These are phyloP conservation scores for Antrozous pallidus DNA, from an alignment of 2,797 vertebrate genomes.

Conservation along the genomic window DNA sequence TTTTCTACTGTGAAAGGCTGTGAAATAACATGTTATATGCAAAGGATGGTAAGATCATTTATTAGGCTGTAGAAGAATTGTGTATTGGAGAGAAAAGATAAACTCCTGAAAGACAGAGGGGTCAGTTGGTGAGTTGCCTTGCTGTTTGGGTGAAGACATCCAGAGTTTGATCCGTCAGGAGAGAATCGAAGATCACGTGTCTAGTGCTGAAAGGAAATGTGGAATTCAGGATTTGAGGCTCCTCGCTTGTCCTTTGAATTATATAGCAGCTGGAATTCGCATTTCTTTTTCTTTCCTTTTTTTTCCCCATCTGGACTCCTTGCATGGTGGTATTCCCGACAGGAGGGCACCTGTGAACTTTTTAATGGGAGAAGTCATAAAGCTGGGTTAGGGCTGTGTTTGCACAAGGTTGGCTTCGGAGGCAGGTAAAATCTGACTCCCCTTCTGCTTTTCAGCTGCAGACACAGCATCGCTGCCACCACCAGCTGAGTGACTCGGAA, in stretches of 20 bases:
- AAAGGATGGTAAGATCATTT: not conserved
- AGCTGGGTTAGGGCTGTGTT: conserved; percentile 47
- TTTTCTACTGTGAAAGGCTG: not conserved
- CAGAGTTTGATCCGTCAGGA: not conserved
- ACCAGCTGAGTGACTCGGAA: conserved; percentile 65
- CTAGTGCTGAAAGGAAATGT: conserved; percentile 8
- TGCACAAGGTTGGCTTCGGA: not conserved
- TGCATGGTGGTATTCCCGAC: not conserved
- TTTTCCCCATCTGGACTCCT: conserved; percentile 23
- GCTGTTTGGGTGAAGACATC: not conserved
- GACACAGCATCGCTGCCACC: conserved; percentile 46
- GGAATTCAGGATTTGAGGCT: conserved; percentile 45
- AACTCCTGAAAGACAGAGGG: not conserved
- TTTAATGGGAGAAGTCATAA: conserved; percentile 62
- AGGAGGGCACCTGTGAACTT: conserved; percentile 61
- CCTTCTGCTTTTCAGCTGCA: conserved; percentile 60
- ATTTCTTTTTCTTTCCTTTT: not conserved
- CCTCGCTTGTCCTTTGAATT: conserved; percentile 57
- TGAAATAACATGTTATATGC: not conserved
- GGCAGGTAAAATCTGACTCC: conserved; percentile 54
- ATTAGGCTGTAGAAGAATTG: not conserved
- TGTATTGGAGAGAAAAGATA: not conserved
- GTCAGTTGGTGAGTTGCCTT: not conserved
- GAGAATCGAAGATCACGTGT: conserved; percentile 2
- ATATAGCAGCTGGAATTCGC: conserved; percentile 40